Percentiles rank a stretch among this genome's conserved stretches.
phyloP scores from a whole-genome alignment of 2,888 invertebrate species.

The Caenorhabditis panamensis region DNA sequence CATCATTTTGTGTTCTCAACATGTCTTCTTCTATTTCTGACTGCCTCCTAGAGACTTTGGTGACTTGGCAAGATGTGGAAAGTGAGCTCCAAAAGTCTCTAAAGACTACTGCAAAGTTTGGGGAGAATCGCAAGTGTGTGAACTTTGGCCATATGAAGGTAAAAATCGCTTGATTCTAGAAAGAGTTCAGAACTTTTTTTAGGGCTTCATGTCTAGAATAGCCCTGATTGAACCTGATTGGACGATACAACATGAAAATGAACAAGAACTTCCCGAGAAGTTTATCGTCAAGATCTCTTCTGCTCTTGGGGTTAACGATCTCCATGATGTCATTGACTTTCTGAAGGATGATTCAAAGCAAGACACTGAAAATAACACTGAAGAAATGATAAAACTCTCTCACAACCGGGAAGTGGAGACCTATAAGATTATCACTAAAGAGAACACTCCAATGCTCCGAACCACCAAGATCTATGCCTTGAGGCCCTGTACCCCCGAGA shows the following conservation, averaged over 20 bases:
- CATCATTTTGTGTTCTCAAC: no score
- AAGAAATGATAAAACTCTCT: neutral
- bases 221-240: neutral
- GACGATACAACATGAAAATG: neutral
- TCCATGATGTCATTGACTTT: neutral
- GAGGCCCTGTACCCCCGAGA: neutral
- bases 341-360: neutral
- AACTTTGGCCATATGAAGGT: neutral
- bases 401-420: conserved; percentile 3
- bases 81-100: neutral
- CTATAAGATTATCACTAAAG: neutral
- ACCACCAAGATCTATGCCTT: neutral
- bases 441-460: neutral
- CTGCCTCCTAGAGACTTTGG: neutral
- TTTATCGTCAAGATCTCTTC: neutral
- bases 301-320: neutral
- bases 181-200: neutral
- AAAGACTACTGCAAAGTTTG: neutral
- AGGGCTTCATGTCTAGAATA: conserved; percentile 1
- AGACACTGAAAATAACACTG: neutral
- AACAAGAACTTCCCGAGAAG: neutral
- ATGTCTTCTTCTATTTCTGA: neutral
- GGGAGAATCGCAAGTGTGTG: neutral
- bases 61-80: conserved; percentile 5
- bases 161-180: neutral